Evolutionary conservation across 2,113 vertebrate genomes (phyloP), one percentile per base, ranked within the genome.

Genomic region (Nettapus auritus): DNA sequence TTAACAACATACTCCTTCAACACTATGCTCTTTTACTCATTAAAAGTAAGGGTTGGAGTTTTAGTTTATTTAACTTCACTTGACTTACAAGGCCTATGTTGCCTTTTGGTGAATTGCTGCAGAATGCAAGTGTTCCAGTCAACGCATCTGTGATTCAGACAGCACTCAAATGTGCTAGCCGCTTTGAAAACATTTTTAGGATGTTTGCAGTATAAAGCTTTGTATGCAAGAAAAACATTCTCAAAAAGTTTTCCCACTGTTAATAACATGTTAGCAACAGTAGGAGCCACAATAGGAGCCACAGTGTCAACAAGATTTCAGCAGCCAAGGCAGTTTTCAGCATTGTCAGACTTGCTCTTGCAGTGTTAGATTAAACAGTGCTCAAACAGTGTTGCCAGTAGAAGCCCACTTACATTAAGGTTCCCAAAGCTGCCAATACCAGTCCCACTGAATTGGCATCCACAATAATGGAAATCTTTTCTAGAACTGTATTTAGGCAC

Each of bases 391-490:
- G 95, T 93, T 82, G 94, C 91, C 95, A 83, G 90, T 86, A 94
- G 78, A 97, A 95, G 90, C 95, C 96, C 96, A 96, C 94, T 96
- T 96, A 94, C 95, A 96, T 90, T 94, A 96, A 93, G 83, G 94
- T 94, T 96, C 92, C 94, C 93, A 96, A 96, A 94, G 96, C 94
- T 96, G 96, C 95, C 92, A 95, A 95, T 97, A 95, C 91, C 95
- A 86, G 90, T 94, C 38, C 94, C 94, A 96, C 96, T 97, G 95
- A 97, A 97, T 95, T 96, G 94, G 90, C 94, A 94, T 97, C 94
- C 96, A 96, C 86, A 95, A 96, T 90, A 94, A 96, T 95, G 93
- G 95, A 94, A 96, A 96, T 96, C 92, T 96, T 97, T 97, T 92
- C 92, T 96, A 97, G 95, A 96, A 97, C 68, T 96, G 94, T 96